Evolutionary conservation across 2,797 vertebrate species (phyloP).

Genomic region (Pseudochromis fuscus): DNA sequence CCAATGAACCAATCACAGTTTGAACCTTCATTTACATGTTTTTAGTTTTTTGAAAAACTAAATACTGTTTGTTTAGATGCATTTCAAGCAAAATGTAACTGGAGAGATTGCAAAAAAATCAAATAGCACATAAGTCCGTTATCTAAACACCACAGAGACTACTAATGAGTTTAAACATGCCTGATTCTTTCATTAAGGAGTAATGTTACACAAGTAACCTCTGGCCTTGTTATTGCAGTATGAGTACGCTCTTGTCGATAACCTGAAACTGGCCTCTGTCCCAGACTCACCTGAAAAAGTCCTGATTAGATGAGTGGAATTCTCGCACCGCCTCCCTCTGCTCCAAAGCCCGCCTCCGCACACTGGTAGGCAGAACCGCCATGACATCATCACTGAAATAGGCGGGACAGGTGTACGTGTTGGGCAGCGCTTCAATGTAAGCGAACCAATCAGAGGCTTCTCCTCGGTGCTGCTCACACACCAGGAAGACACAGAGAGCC

Average conservation of each 20-base stretch:
- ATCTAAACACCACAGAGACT: too few relatives aligned
- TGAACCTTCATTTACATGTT: background rate
- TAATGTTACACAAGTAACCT: too few relatives aligned
- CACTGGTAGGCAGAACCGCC: constrained; percentile 81
- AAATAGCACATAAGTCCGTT: background rate
- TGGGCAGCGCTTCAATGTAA: constrained; percentile 90
- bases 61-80: too few relatives aligned
- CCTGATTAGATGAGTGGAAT: constrained; percentile 80
- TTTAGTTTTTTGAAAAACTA: background rate
- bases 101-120: too few relatives aligned
- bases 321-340: constrained; percentile 84
- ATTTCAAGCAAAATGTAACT: too few relatives aligned
- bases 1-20: background rate
- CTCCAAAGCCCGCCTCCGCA: constrained; percentile 81
- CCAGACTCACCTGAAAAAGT: constrained; percentile 82
- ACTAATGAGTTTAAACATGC: too few relatives aligned
- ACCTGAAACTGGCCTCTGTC: too few relatives aligned
- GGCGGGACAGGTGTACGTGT: constrained; percentile 88
- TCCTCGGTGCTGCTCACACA: constrained; percentile 88
- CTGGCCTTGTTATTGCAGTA: too few relatives aligned
- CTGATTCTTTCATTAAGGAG: too few relatives aligned
- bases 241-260: too few relatives aligned
- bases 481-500: constrained; percentile 91
- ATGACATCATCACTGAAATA: constrained; percentile 83
- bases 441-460: constrained; percentile 89